These are phyloP conservation scores for Coptotermes formosanus DNA, from an alignment of 1,140 invertebrate species.

Conservation along the genomic window DNA sequence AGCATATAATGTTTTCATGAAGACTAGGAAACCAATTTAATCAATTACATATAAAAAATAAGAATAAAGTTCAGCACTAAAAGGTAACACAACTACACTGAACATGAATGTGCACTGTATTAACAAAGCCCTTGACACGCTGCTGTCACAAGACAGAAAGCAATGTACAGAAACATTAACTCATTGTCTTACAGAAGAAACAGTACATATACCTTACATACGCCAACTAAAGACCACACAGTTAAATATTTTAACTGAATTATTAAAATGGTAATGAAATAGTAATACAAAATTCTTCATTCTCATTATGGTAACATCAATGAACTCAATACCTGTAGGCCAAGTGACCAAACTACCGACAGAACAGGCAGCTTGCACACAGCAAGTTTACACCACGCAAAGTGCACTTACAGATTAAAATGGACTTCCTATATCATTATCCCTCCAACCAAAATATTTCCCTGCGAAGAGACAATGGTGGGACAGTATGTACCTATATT, in stretches of 20 bases:
- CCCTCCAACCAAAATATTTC: background rate
- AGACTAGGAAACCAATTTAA: background rate
- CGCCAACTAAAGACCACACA: background rate
- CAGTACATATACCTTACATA: background rate
- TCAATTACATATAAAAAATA: background rate
- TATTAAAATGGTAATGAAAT: too few relatives aligned
- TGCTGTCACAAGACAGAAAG: too few relatives aligned
- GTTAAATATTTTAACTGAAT: background rate
- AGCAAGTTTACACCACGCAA: slow-evolving; percentile 22
- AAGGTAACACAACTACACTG: background rate
- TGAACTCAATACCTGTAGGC: background rate
- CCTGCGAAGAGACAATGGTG: background rate
- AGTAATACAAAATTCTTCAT: too few relatives aligned
- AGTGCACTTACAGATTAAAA: slow-evolving; percentile 28
- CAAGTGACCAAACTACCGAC: slow-evolving; percentile 15
- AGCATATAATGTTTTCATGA: background rate
- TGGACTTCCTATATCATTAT: slow-evolving; percentile 2
- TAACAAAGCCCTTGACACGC: too few relatives aligned
- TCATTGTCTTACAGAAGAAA: too few relatives aligned
- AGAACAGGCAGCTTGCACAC: slow-evolving; percentile 18
- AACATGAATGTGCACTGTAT: background rate
- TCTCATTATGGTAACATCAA: slow-evolving; percentile 1
- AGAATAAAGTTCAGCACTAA: background rate
- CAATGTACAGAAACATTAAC: too few relatives aligned
- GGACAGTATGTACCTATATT: slow-evolving; percentile 2